Evolutionary conservation across 2,113 vertebrate species (phyloP), one percentile per base, ranked within the genome.

Genomic region (Sminthopsis crassicaudata): DNA sequence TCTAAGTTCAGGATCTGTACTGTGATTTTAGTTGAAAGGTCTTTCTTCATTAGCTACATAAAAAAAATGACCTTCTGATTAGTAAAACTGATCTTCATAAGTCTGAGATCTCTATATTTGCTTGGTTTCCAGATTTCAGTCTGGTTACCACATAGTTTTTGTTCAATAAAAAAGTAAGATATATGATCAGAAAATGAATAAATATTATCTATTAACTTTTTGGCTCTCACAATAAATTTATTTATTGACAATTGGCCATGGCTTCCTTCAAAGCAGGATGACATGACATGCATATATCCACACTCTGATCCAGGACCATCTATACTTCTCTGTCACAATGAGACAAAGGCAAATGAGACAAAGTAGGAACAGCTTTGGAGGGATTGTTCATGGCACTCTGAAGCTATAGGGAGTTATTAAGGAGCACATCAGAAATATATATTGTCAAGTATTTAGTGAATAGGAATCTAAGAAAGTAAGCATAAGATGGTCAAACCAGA

Each of bases 11-110:
- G 48, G 91, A 91, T 30, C 5, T 36, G 25, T 36, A 50, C 30
- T 94, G 52, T 46, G 46, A 93, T 55, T 91, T 94, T 53, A 89
- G 12, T 91, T 25, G 93, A 97, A 93, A 96, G 53, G 19, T 42
- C 67, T 84, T 2, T n/a, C 30, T n/a, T 76, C 36, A 76, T 16
- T 76, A n/a, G 1, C 4, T 76, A n/a, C 14, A 19, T 76, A 12
- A 36, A 16, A 16, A 36, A 76, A n/a, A 14, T 36, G 67, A 30
- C 52, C 55, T 51, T 12, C 2, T 12, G 0, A 52, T 93, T 27
- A 3, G 14, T 89, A 26, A 2, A 55, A 54, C 0, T 53, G 55
- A 1, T 53, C 53, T 25, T 53, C 23, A 2, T 50, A 46, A 14
- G 55, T 84, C 30, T 88, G 46, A 88, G 48, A 88, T 95, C 91